phyloP scores from a whole-genome alignment of 2,888 invertebrate species.

The Drosophila kambysellisi region DNA sequence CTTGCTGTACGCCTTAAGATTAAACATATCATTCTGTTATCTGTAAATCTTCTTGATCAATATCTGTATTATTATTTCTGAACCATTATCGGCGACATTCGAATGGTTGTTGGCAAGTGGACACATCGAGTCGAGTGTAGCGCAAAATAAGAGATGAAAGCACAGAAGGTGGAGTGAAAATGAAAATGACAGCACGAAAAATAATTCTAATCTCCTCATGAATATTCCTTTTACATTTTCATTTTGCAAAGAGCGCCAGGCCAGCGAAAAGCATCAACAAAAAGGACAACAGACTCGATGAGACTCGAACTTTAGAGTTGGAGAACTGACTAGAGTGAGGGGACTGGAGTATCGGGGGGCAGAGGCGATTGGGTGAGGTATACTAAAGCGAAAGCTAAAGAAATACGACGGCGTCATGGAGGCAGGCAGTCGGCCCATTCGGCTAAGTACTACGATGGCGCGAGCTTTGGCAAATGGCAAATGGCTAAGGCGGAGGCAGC shows the following conservation, averaged over 20 bases:
- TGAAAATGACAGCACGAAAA: slow-evolving; percentile 82
- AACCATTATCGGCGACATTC: neutral
- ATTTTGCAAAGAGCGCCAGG: slow-evolving; percentile 72
- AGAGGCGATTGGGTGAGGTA: slow-evolving; percentile 3
- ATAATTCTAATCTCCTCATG: slow-evolving; percentile 85
- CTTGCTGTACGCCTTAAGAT: neutral
- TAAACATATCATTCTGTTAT: neutral
- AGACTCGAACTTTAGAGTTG: slow-evolving; percentile 4
- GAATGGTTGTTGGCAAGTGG: neutral
- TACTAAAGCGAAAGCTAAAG: slow-evolving; percentile 59
- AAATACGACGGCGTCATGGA: slow-evolving; percentile 69
- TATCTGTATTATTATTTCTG: neutral
- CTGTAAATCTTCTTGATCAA: neutral
- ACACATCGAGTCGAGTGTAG: slow-evolving; percentile 23
- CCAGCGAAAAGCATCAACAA: slow-evolving; percentile 72
- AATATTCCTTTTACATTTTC: slow-evolving; percentile 84
- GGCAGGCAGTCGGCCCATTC: slow-evolving; percentile 45
- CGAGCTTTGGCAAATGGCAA: slow-evolving; percentile 60
- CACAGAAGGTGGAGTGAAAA: slow-evolving; percentile 63
- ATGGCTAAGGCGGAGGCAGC: slow-evolving; percentile 40
- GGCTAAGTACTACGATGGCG: slow-evolving; percentile 68
- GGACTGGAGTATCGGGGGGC: neutral
- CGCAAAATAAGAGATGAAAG: slow-evolving; percentile 60
- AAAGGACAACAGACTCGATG: slow-evolving; percentile 60
- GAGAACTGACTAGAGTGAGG: neutral